Base-by-base conservation (phyloP, 1,140 invertebrate genomes). In the Gryon sp. region DNA sequence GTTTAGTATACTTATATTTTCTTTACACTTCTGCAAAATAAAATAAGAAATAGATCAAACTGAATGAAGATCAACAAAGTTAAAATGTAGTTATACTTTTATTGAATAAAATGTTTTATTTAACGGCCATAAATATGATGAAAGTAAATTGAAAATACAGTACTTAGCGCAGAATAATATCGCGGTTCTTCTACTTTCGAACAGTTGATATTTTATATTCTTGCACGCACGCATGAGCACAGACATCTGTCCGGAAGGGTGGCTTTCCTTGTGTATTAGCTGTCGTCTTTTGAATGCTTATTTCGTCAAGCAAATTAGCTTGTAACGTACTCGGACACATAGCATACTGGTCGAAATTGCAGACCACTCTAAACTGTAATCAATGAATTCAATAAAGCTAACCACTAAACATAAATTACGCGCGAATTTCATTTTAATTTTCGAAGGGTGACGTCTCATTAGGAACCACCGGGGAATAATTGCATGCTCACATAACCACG, bases 221-320 rank as follows among this genome's bases (percentile, higher is more conserved):
- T 73, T 73, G 20, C 38, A 73, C 59, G 69, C 69, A 73, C 69
- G 69, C 69, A 50, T 52, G 72, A 48, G 32, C 63, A 69, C 26
- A 30, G 74, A 81, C 84, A 84, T 81, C 81, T 85, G 83, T 83
- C 82, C 80, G 82, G 82, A 85, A 84, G 69, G 73, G 65, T 45
- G 68, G 63, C 26, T 60, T 68, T 57, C 48, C 70, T 62, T 32
- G 14, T 38, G 22, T 8, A 20, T 15, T 7, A 28, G 34, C 34
- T 46, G 34, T 57, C 57, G 55, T 59, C 52, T 66, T 63, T 62
- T 60, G 32, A 60, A 53, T 43, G 12, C 53, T 52, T 30, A 40
- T 57, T 68, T 68, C 41, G 52, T 57, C 52, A 40, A 45, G 50
- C 55, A 30, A 70, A 53, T 70, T 70, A 45, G 53, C 46, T 62